phyloP scores from a whole-genome alignment of 2,888 invertebrate species.

The Herminia tarsipennalis region DNA sequence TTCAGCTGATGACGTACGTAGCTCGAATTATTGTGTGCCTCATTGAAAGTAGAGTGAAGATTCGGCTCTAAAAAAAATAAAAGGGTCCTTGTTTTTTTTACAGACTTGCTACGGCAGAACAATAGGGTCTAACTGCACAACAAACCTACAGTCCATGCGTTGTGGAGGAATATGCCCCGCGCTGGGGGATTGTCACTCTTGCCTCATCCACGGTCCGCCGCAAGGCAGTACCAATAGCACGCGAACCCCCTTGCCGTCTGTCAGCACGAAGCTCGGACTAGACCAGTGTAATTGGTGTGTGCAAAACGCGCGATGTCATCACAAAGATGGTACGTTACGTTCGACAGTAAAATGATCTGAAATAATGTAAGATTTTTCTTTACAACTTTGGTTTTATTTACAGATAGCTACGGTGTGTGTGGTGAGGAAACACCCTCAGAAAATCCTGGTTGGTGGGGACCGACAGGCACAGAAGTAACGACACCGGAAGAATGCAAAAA shows the following conservation, averaged over 20 bases:
- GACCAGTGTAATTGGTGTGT: slow-evolving; percentile 97
- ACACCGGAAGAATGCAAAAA: slow-evolving; percentile 91
- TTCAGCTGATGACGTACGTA: slow-evolving; percentile 89
- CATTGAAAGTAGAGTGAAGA: too few relatives aligned
- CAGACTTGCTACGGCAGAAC: slow-evolving; percentile 93
- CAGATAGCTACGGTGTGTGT: slow-evolving; percentile 93
- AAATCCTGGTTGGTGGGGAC: slow-evolving; percentile 96
- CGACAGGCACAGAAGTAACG: slow-evolving; percentile 91
- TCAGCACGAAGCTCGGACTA: slow-evolving; percentile 91
- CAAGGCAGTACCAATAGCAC: slow-evolving; percentile 68
- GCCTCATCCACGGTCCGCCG: slow-evolving; percentile 92
- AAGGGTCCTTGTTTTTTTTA: slow-evolving; percentile 16
- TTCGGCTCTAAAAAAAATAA: too few relatives aligned
- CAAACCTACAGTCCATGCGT: slow-evolving; percentile 94
- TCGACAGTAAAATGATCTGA: background rate
- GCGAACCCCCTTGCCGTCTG: slow-evolving; percentile 77
- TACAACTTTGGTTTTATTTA: slow-evolving; percentile 10
- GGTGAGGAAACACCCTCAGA: slow-evolving; percentile 94
- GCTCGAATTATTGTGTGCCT: too few relatives aligned
- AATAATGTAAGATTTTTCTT: background rate
- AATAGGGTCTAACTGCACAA: slow-evolving; percentile 95
- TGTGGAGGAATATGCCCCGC: slow-evolving; percentile 96
- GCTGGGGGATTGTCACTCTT: slow-evolving; percentile 95
- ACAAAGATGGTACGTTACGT: slow-evolving; percentile 88
- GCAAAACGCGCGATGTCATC: slow-evolving; percentile 95